Percentiles rank a stretch among this genome's conserved stretches.
Conservation (phyloP, 1,140 invertebrate species). For the Bombus pyrosoma region DNA sequence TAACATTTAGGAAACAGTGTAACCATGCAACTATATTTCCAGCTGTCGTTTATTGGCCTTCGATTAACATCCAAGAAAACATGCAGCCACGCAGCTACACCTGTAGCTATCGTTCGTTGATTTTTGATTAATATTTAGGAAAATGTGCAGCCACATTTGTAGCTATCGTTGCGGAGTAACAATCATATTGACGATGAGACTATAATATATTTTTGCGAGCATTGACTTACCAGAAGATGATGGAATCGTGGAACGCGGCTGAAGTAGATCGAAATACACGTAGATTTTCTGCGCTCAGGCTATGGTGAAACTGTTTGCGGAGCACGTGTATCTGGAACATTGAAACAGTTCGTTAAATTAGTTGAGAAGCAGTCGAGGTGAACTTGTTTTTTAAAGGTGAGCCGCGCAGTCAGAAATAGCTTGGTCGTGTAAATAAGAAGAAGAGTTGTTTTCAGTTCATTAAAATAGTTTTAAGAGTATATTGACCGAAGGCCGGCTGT, state of each 20-base stretch:
- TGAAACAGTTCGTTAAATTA: not conserved
- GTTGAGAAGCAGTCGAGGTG: too few species aligned
- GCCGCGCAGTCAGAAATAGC: not conserved
- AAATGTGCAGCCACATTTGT: too few species aligned
- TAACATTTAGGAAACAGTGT: too few species aligned
- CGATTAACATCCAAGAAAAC: too few species aligned
- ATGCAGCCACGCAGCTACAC: too few species aligned
- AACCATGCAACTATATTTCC: too few species aligned
- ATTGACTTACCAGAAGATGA: not conserved
- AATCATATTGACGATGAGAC: not conserved
- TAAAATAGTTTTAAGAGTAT: conserved; percentile 36
- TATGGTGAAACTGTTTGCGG: not conserved
- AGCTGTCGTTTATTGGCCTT: too few species aligned
- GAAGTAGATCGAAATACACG: not conserved
- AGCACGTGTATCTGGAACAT: not conserved
- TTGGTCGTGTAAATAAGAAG: conserved; percentile 14
- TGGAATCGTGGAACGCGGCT: not conserved
- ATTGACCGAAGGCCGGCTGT: conserved; percentile 11
- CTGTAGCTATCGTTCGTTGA: too few species aligned
- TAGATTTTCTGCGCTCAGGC: not conserved
- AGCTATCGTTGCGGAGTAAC: not conserved
- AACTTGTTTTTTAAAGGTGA: not conserved
- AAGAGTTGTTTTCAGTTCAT: conserved; percentile 35
- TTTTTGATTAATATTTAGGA: too few species aligned
- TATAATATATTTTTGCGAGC: not conserved